A percentile compares a stretch with the other conserved stretches of the same genome.
Evolutionary conservation across 2,888 invertebrate species (phyloP).

Genomic region (Sericinus montela): DNA sequence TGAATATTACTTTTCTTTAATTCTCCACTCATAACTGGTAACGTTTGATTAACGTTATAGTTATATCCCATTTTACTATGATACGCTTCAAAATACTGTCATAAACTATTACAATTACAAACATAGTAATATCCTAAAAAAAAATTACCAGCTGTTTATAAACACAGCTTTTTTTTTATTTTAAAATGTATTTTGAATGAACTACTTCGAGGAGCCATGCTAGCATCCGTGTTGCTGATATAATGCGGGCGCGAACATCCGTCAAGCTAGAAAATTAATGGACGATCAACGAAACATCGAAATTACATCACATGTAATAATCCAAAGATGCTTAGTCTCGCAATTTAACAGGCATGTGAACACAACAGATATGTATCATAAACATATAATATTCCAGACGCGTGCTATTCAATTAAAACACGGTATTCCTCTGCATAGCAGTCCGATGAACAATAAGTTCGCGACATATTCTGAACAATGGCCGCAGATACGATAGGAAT

Average conservation of each 20-base stretch:
- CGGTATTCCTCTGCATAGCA: constrained; percentile 52
- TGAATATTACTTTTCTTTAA: too few species aligned
- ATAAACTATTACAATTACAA: too few species aligned
- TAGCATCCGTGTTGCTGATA: constrained; percentile 14
- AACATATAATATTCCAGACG: constrained; percentile 49
- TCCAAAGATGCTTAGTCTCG: neutral
- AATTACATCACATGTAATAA: constrained; percentile 3
- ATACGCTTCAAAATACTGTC: too few species aligned
- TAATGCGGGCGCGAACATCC: constrained; percentile 31
- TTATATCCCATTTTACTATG: too few species aligned
- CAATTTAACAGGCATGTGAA: neutral
- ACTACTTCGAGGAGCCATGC: constrained; percentile 30
- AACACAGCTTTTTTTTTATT: too few species aligned
- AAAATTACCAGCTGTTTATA: too few species aligned
- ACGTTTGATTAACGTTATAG: too few species aligned
- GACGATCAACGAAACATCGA: constrained; percentile 15
- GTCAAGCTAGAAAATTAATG: constrained; percentile 34
- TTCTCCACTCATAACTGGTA: too few species aligned
- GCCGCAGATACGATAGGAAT: constrained; percentile 68
- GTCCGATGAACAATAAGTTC: constrained; percentile 62
- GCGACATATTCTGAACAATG: constrained; percentile 77
- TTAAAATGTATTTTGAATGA: too few species aligned
- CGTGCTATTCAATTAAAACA: constrained; percentile 65
- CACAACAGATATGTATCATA: constrained; percentile 5
- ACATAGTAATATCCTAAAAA: too few species aligned